phyloP scores from a whole-genome alignment of 2,797 vertebrate genomes.

The Caiman crocodilus region DNA sequence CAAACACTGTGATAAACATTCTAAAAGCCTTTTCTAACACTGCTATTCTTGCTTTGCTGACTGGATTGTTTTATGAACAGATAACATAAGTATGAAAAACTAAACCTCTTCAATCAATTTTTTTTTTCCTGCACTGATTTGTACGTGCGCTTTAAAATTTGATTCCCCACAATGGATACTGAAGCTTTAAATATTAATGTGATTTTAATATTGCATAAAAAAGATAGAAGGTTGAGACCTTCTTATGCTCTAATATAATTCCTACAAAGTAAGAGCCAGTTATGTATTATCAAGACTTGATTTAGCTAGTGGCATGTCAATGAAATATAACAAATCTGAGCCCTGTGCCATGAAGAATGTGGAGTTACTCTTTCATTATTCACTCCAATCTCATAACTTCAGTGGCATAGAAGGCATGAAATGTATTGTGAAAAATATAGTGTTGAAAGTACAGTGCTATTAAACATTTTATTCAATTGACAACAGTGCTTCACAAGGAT shows the following conservation, averaged over 20 bases:
- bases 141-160: constrained; percentile 66
- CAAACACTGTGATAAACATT: constrained; percentile 17
- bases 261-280: constrained; percentile 50
- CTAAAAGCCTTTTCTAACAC: constrained; percentile 16
- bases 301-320: constrained; percentile 46
- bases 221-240: constrained; percentile 66
- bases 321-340: constrained; percentile 65
- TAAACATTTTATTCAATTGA: constrained; percentile 66
- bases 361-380: constrained; percentile 68
- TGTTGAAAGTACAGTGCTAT: constrained; percentile 40
- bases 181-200: constrained; percentile 70
- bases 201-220: constrained; percentile 71
- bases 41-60: not conserved
- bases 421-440: constrained; percentile 60
- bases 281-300: constrained; percentile 55
- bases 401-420: constrained; percentile 62
- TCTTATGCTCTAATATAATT: constrained; percentile 66
- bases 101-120: constrained; percentile 53
- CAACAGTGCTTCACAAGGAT: constrained; percentile 4
- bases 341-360: constrained; percentile 19
- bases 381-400: constrained; percentile 55
- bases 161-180: constrained; percentile 48
- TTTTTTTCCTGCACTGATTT: constrained; percentile 36
- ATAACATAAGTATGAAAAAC: constrained; percentile 20
- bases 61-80: constrained; percentile 19